A percentile compares a stretch with the other conserved stretches of the same genome.
Evolutionary conservation across 2,797 vertebrate genomes (phyloP).

Genomic region (Spea hammondii): DNA sequence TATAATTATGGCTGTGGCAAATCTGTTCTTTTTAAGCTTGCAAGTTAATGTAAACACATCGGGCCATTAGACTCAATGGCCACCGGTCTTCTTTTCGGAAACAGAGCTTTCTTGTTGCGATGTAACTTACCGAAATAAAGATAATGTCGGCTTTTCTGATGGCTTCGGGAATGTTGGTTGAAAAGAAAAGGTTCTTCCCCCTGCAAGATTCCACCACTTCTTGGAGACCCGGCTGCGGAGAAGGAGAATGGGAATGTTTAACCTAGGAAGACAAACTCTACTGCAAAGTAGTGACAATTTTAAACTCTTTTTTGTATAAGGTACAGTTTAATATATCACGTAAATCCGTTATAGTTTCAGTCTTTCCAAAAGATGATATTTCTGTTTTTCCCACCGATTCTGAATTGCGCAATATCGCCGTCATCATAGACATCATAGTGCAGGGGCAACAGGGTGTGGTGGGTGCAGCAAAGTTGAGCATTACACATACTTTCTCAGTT

Average conservation of each 20-base stretch:
- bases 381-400: not conserved
- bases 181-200: conserved; percentile 52
- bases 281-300: too few species aligned
- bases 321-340: too few species aligned
- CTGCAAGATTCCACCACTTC: conserved; percentile 57
- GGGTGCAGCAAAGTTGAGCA: not conserved
- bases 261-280: not conserved
- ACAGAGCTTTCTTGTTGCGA: not conserved
- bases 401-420: not conserved
- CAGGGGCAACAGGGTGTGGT: not conserved
- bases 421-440: not conserved
- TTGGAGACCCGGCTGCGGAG: conserved; percentile 47
- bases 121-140: conserved; percentile 55
- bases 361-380: too few species aligned
- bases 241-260: not conserved
- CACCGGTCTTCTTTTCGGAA: too few species aligned
- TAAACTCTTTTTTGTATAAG: too few species aligned
- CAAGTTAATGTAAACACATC: too few species aligned
- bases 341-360: too few species aligned
- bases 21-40: too few species aligned
- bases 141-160: conserved; percentile 56
- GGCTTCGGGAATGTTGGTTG: conserved; percentile 55
- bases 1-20: too few species aligned
- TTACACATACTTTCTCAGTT: not conserved
- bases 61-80: too few species aligned